Base-by-base conservation (phyloP, 2,888 invertebrate genomes). In the Drosophila atripex region DNA sequence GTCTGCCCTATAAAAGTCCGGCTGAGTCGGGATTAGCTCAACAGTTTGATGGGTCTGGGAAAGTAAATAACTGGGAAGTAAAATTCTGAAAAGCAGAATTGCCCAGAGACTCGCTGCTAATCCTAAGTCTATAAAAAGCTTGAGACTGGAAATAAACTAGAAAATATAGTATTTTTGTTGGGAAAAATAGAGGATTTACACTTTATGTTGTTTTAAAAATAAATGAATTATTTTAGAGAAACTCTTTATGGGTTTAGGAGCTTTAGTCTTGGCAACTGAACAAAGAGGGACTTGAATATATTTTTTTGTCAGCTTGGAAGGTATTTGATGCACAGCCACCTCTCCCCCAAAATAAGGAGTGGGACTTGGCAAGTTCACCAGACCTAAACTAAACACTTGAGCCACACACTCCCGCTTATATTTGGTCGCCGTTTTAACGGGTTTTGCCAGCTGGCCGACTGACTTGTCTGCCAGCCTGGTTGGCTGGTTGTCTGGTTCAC, bases 401-500 rank as follows among this genome's bases (percentile, higher is more conserved):
- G 39, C 32, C 50, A 14, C 51, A 58, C 32, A 58, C 51, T 51
- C 51, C 21, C 43, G 21, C 21, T 70, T 53, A 53, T 83, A 66
- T 73, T 72, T 61, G 30, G 73, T 58, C 50, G 65, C 65, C 51
- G 46, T 72, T 78, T 87, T 68, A 82, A 87, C 80, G 76, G 87
- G 80, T 80, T 87, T 71, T 59, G 56, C 63, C 80, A 87, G 85
- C 85, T 82, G 80, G 68, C 54, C 64, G 57, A 21, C 38, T 51
- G 57, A 43, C 59, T 41, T 39, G 70, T 45, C 70, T 56, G 43
- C 16, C 28, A 46, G 47, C 35, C 46, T 28, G 41, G 21, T 38
- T 30, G 69, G 21, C 69, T 55, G 35, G 16, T 39, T 49, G 52
- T 71, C 58, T 69, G 69, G 50, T 38, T 50, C 30, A 35, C 35